Base-by-base conservation (phyloP, 2,113 vertebrate genomes). In the Puntigrus tetrazona region DNA sequence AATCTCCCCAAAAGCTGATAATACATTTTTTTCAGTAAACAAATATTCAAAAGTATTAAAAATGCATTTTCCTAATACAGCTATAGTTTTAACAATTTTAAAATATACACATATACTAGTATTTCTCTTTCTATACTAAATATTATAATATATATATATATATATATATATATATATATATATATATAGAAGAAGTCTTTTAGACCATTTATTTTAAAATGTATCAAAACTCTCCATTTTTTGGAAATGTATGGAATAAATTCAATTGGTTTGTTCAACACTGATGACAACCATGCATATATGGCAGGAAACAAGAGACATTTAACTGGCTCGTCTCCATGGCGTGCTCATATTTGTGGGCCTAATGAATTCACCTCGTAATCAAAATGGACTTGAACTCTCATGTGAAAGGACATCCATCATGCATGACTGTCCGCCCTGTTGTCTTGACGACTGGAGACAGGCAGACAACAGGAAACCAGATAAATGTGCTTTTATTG, bases 401-500 rank as follows among this genome's bases (percentile, higher is more conserved):
- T 82, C 83, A 69, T 45, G 73, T 65, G 85, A 84, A 84, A 88
- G 89, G 90, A 89, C 59, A 77, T 43, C 57, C 38, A 90, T 90
- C 84, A 75, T 29, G 16, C n/a, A 75, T 29, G 41, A 63, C 69
- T 82, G 41, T 38, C 55, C 55, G 78, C 69, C 41, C 45, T 34
- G 70, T 81, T 72, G 55, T 74, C 82, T 75, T 83, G 72, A 83
- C 41, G 43, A 83, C 82, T 47, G 22, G 34, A n/a, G 14, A 75
- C 41, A 43, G 38, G 11, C 20, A 73, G 70, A 73, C 70, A 73
- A 43, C 36, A 75, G 73, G 41, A 75, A 75, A 75, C 16, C 7
- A 50, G 79, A 83, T 75, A 92, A 93, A 90, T 89, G 72, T 81
- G 85, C 86, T 92, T 90, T 92, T 92, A 92, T 93, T 84, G 81